Conservation (phyloP, 2,113 vertebrate genomes). For the Oryzias curvinotus region DNA sequence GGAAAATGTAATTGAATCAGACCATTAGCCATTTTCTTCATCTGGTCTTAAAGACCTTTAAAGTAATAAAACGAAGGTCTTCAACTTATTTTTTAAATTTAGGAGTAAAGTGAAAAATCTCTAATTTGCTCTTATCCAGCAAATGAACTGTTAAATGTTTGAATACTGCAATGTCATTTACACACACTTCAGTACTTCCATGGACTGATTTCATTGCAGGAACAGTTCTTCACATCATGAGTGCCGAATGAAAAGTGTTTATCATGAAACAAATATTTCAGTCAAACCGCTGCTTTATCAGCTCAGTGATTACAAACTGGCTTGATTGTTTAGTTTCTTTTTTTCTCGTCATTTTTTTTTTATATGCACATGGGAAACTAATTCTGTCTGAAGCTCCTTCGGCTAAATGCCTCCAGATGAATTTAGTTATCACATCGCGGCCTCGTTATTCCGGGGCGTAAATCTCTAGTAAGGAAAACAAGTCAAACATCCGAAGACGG, state of each 20-base stretch:
- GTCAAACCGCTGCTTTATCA: neutral
- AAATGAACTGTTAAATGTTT: conserved; percentile 35
- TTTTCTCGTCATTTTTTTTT: neutral
- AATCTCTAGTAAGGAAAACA: conserved; percentile 57
- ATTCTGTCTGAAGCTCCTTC: conserved; percentile 28
- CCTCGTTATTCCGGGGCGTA: conserved; percentile 33
- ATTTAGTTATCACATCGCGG: conserved; percentile 43
- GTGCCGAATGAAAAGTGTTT: conserved; percentile 6
- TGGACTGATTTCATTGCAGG: too few species aligned
- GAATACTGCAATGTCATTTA: conserved; percentile 25
- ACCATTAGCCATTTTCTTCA: too few species aligned
- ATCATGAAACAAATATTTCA: neutral
- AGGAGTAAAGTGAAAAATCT: too few species aligned
- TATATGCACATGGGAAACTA: conserved; percentile 5
- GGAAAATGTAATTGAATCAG: too few species aligned
- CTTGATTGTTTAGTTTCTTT: conserved; percentile 9
- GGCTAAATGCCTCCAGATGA: conserved; percentile 30
- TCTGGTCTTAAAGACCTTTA: neutral
- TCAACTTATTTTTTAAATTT: neutral
- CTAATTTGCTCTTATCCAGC: conserved; percentile 29
- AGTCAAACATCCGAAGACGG: conserved; percentile 50
- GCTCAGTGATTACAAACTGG: conserved; percentile 2
- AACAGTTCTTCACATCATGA: neutral
- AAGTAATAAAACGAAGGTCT: conserved; percentile 28
- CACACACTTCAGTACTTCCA: conserved; percentile 6